Evolutionary conservation across 1,140 invertebrate genomes (phyloP).

Genomic region (Schlechtendalia chinensis): DNA sequence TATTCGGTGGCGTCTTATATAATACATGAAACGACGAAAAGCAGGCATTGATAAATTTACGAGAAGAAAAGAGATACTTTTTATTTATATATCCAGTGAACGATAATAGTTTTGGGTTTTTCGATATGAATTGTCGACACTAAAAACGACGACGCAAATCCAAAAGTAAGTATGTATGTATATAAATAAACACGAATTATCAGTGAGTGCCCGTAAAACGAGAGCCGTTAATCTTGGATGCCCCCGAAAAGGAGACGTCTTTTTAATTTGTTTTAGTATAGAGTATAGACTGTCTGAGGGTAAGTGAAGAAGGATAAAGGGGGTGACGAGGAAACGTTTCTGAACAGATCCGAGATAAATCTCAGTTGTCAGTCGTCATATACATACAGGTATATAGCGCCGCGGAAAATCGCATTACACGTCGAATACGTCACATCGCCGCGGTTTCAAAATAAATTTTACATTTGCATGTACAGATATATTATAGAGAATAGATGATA

Average conservation of each 20-base stretch:
- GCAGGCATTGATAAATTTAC: not conserved
- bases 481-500: too few relatives aligned
- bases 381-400: not conserved
- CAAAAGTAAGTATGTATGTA: too few relatives aligned
- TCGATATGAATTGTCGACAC: not conserved
- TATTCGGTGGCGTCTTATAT: not conserved
- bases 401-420: not conserved
- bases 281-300: not conserved
- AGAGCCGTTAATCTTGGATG: slow-evolving; percentile 38
- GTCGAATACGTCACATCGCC: not conserved
- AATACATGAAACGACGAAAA: not conserved
- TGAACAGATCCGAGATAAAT: slow-evolving; percentile 39
- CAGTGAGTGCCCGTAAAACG: not conserved
- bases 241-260: slow-evolving; percentile 21
- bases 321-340: not conserved
- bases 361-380: not conserved
- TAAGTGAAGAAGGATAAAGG: not conserved
- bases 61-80: not conserved
- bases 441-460: too few relatives aligned
- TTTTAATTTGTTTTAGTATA: slow-evolving; percentile 46
- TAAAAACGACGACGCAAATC: not conserved
- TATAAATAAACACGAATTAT: too few relatives aligned
- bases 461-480: too few relatives aligned
- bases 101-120: not conserved
- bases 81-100: too few relatives aligned